Evolutionary conservation across 2,113 vertebrate species (phyloP).

Genomic region (Micronycteris hirsuta): DNA sequence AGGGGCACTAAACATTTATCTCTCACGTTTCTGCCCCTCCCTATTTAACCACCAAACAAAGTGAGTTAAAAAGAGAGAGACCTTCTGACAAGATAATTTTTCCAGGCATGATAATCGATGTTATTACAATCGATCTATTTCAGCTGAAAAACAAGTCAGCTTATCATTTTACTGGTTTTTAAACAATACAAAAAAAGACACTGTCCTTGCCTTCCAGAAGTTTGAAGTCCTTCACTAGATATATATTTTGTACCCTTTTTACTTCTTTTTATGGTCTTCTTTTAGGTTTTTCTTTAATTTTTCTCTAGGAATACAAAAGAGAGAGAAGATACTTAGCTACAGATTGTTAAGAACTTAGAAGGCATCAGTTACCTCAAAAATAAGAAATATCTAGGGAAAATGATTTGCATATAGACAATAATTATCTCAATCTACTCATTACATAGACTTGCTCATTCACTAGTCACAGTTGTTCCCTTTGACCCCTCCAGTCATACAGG

Average conservation of each 20-base stretch:
- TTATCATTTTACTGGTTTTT: background rate
- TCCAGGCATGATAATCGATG: background rate
- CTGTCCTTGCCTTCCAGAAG: background rate
- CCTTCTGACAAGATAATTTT: slow-evolving; percentile 18
- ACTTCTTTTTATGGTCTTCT: background rate
- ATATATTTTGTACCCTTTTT: background rate
- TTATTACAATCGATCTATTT: background rate
- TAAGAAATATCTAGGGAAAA: background rate
- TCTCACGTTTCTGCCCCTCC: background rate
- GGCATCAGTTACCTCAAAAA: background rate
- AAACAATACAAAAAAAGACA: background rate
- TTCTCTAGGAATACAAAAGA: background rate
- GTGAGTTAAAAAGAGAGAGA: background rate
- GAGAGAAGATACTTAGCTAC: background rate
- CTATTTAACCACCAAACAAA: background rate
- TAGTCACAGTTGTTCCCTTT: background rate
- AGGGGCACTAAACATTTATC: background rate
- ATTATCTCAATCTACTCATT: background rate
- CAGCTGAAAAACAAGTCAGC: background rate
- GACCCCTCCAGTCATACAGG: background rate
- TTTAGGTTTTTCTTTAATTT: background rate
- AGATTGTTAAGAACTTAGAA: background rate
- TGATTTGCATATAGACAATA: background rate
- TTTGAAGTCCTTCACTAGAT: background rate
- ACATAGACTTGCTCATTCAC: background rate